phyloP scores from a whole-genome alignment of 1,140 invertebrate species.

The Panulirus ornatus region DNA sequence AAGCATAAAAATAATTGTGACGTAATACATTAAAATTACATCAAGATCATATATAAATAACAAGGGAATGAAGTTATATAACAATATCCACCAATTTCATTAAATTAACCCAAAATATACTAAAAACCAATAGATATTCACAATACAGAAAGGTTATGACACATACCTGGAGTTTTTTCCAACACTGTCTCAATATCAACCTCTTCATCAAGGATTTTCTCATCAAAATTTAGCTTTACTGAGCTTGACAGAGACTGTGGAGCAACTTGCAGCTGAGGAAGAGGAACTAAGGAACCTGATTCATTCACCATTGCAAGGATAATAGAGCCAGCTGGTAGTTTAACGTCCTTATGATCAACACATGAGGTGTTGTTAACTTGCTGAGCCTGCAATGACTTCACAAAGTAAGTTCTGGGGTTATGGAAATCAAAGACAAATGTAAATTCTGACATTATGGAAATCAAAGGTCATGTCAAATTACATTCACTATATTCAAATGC shows the following conservation, averaged over 20 bases:
- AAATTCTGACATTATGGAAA: too few species aligned
- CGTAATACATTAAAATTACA: too few species aligned
- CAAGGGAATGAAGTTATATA: too few species aligned
- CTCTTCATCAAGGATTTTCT: constrained; percentile 41
- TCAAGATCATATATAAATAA: constrained; percentile 20
- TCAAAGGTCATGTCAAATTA: too few species aligned
- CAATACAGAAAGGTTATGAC: neutral
- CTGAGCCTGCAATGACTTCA: neutral
- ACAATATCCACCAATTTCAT: too few species aligned
- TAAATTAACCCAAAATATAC: too few species aligned
- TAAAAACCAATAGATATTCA: too few species aligned
- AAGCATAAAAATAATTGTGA: too few species aligned
- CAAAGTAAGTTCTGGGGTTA: too few species aligned
- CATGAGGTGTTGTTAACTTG: neutral
- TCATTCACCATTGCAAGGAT: constrained; percentile 61
- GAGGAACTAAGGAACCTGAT: constrained; percentile 51
- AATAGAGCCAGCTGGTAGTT: constrained; percentile 53
- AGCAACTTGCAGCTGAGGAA: constrained; percentile 41
- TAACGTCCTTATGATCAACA: constrained; percentile 29
- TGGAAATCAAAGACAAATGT: too few species aligned
- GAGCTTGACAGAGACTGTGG: constrained; percentile 2
- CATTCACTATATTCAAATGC: too few species aligned
- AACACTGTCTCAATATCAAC: constrained; percentile 56
- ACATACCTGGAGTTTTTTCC: constrained; percentile 62
- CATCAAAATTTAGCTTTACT: neutral